Conservation (phyloP, 1,140 invertebrate genomes). For the Spodoptera frugiperda region DNA sequence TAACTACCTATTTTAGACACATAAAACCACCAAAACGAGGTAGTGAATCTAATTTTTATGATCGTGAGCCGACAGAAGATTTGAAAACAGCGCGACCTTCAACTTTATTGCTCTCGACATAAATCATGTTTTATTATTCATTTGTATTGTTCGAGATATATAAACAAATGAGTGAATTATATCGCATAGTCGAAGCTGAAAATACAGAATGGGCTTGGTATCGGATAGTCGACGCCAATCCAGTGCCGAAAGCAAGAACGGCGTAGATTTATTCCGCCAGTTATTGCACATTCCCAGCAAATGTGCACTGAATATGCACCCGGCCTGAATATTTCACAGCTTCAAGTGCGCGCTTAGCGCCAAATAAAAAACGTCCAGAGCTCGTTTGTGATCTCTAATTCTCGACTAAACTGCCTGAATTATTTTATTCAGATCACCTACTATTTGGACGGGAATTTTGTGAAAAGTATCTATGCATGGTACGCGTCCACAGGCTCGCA, state of each 20-base stretch:
- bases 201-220: slow-evolving; percentile 40
- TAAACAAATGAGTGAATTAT: slow-evolving; percentile 29
- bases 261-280: slow-evolving; percentile 57
- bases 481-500: too few species aligned
- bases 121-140: slow-evolving; percentile 20
- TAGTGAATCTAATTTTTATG: slow-evolving; percentile 18
- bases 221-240: slow-evolving; percentile 55
- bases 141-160: slow-evolving; percentile 8
- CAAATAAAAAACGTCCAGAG: slow-evolving; percentile 25
- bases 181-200: slow-evolving; percentile 24
- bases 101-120: slow-evolving; percentile 5
- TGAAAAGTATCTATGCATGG: too few species aligned
- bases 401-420: slow-evolving; percentile 23
- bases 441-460: neutral
- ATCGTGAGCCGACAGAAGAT: neutral
- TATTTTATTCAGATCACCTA: neutral
- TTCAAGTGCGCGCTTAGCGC: slow-evolving; percentile 30
- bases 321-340: slow-evolving; percentile 49
- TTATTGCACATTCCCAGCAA: slow-evolving; percentile 62
- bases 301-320: slow-evolving; percentile 54
- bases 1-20: slow-evolving; percentile 3
- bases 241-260: slow-evolving; percentile 52
- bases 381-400: slow-evolving; percentile 37
- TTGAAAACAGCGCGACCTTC: neutral
- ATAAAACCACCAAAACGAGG: neutral